These are phyloP conservation scores for Leptopterna dolabrata DNA, from an alignment of 2,888 invertebrate species.

Conservation along the genomic window DNA sequence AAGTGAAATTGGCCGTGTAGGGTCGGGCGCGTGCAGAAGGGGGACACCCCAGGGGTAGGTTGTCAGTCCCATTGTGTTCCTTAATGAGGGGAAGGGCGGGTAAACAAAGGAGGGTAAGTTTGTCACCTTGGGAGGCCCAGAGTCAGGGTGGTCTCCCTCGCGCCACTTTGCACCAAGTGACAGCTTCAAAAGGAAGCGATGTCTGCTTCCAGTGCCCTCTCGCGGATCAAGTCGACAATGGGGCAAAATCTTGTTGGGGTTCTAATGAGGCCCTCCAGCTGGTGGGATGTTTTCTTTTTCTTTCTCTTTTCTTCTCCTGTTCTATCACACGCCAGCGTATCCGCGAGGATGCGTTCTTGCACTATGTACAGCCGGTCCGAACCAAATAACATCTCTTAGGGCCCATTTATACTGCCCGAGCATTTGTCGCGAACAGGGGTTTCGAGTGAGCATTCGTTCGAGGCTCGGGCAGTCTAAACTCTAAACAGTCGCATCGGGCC, in stretches of 20 bases:
- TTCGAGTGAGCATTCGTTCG: too few relatives aligned
- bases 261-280: slow-evolving; percentile 43
- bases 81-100: slow-evolving; percentile 40
- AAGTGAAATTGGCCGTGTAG: slow-evolving; percentile 38
- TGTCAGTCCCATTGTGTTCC: slow-evolving; percentile 31
- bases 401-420: too few relatives aligned
- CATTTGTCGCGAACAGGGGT: too few relatives aligned
- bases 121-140: slow-evolving; percentile 49
- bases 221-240: slow-evolving; percentile 40
- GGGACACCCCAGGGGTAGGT: slow-evolving; percentile 18
- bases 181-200: slow-evolving; percentile 21
- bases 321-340: too few relatives aligned
- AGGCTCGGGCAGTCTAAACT: too few relatives aligned
- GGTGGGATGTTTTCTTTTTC: not conserved
- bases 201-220: not conserved
- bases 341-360: too few relatives aligned
- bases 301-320: too few relatives aligned
- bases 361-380: too few relatives aligned
- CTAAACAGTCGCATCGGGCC: too few relatives aligned
- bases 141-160: slow-evolving; percentile 37
- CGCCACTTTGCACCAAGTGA: not conserved
- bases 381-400: too few relatives aligned
- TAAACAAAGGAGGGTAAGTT: slow-evolving; percentile 47
- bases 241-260: slow-evolving; percentile 43
- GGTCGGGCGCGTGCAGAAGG: not conserved